phyloP scores from a whole-genome alignment of 1,140 invertebrate species.

The Helicorthomorpha holstii region DNA sequence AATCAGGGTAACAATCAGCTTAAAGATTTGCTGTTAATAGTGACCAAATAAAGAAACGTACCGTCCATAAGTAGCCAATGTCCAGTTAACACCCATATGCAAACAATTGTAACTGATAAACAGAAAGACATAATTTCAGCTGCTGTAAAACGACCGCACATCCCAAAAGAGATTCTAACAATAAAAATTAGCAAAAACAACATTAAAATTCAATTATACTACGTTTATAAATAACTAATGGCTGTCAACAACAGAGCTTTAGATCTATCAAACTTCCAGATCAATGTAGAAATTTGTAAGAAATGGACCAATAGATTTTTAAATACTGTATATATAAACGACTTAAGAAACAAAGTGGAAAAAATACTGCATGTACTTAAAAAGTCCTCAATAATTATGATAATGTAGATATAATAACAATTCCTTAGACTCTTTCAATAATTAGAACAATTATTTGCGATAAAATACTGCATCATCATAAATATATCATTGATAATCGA shows the following conservation, averaged over 20 bases:
- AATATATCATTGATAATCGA: too few relatives aligned
- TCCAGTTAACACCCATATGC: constrained; percentile 89
- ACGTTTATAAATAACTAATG: too few relatives aligned
- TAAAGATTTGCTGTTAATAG: background rate
- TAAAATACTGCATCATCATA: too few relatives aligned
- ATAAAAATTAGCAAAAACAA: constrained; percentile 4
- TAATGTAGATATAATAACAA: background rate
- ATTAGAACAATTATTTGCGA: too few relatives aligned
- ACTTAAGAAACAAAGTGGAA: background rate
- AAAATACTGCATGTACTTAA: background rate
- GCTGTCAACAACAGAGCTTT: too few relatives aligned
- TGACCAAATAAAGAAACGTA: constrained; percentile 20
- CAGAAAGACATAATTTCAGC: constrained; percentile 87
- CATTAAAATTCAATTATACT: too few relatives aligned
- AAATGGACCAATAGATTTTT: too few relatives aligned
- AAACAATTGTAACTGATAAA: constrained; percentile 80
- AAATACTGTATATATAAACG: too few relatives aligned
- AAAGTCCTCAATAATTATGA: background rate
- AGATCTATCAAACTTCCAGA: too few relatives aligned
- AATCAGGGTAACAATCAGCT: background rate
- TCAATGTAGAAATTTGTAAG: too few relatives aligned
- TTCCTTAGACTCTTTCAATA: background rate
- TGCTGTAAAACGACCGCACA: constrained; percentile 76
- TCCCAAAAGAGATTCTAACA: constrained; percentile 65
- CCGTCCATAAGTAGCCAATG: constrained; percentile 97